Evolutionary conservation across 2,888 invertebrate species (phyloP), one percentile per base, ranked within the genome.

Genomic region (Phortica okadai): DNA sequence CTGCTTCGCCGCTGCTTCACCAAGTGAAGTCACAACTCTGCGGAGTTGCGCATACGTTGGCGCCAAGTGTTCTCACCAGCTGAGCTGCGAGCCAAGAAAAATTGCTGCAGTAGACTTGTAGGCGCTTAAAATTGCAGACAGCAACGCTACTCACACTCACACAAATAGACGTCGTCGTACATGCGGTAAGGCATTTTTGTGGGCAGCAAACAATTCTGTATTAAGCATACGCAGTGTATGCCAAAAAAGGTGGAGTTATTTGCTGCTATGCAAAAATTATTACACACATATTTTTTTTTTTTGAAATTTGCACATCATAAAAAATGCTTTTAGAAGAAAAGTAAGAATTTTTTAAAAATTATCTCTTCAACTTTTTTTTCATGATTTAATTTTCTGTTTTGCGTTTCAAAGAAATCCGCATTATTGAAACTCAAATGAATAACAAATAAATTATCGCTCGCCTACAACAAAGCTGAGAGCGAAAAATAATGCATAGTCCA

Each of bases 71-170:
- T 69, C 50, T 50, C 8, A 50, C 14, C 6, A 3, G 50, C 10
- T 50, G 50, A 6, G 50, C 10, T 14, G 14, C 59, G 76, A 76
- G 74, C 80, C 79, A 79, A 45, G 81, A 80, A 82, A 82, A 80
- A 78, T 74, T 82, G 83, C 83, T 87, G 88, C 87, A 88, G 86
- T 82, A 90, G 89, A 90, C 89, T 89, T 84, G 82, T 89, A 87
- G 89, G 88, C 89, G 89, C 89, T 89, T 76, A 81, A 84, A 82
- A 85, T 82, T 89, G 89, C 89, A 87, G 89, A 90, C 84, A 80
- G 79, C 74, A 74, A 14, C 73, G 76, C 81, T 77, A 82, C 79
- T 3, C 21, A 6, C 50, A 16, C 50, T n/a, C 50, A 50, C 10
- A 41, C 67, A 67, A 10, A 67, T 11, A 41, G 7, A 25, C 62